Evolutionary conservation across 2,797 vertebrate genomes (phyloP).

Genomic region (Lacerta viridis): DNA sequence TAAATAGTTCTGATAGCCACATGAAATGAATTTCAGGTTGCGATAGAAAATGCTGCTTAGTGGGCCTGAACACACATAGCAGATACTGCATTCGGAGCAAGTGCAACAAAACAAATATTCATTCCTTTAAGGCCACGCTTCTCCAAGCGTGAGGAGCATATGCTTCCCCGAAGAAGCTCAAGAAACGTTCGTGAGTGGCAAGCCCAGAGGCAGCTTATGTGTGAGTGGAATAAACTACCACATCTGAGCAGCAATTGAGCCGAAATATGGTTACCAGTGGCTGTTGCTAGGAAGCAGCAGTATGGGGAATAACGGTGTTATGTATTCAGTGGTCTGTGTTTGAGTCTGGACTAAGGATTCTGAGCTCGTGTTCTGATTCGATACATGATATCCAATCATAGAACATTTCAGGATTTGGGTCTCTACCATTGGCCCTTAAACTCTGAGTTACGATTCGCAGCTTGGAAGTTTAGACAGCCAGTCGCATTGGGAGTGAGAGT

Average conservation of each 20-base stretch:
- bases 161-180: background rate
- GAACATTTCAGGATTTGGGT: too few relatives aligned
- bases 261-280: background rate
- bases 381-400: too few relatives aligned
- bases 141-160: background rate
- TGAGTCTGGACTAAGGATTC: too few relatives aligned
- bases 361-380: too few relatives aligned
- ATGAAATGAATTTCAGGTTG: conserved; percentile 72
- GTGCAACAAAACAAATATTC: conserved; percentile 56
- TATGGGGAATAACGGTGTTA: too few relatives aligned
- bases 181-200: background rate
- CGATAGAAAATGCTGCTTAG: conserved; percentile 57
- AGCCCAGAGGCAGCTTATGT: background rate
- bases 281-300: background rate
- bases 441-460: too few relatives aligned
- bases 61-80: conserved; percentile 47
- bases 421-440: too few relatives aligned
- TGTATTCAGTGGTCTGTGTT: too few relatives aligned
- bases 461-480: too few relatives aligned
- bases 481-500: too few relatives aligned
- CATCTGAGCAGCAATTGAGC: too few relatives aligned
- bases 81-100: conserved; percentile 44
- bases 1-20: conserved; percentile 73
- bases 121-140: conserved; percentile 1
- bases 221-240: background rate